Conservation (phyloP, 2,797 vertebrate species). For the Pteropus rufus region DNA sequence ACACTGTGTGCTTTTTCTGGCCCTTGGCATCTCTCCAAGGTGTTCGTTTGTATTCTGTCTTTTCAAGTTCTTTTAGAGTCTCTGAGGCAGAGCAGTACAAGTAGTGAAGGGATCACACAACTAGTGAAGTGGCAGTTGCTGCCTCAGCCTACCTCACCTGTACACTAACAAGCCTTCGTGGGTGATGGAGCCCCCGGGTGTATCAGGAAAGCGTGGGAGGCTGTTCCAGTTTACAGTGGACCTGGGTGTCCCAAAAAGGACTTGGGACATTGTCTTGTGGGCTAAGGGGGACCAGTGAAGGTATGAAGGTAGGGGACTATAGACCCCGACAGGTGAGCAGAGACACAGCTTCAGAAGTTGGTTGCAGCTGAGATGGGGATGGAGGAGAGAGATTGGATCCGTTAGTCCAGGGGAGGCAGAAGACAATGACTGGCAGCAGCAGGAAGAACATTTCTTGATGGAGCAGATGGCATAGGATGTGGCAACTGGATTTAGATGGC, state of each 20-base stretch:
- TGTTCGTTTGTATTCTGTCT: background rate
- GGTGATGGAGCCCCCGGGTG: background rate
- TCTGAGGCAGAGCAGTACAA: background rate
- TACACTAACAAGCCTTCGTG: rapidly evolving
- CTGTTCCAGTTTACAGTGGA: background rate
- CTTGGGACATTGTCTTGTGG: rapidly evolving
- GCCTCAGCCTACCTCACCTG: rapidly evolving
- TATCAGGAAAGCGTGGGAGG: background rate
- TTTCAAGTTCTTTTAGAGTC: background rate
- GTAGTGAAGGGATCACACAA: background rate
- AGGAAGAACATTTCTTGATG: background rate
- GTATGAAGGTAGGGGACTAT: background rate
- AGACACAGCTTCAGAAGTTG: background rate
- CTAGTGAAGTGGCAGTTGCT: background rate
- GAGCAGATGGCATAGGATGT: background rate
- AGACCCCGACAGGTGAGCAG: background rate
- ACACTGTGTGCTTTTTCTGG: background rate
- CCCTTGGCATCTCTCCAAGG: background rate
- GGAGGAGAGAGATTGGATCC: background rate
- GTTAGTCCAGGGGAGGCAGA: background rate
- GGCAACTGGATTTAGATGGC: background rate
- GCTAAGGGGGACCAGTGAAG: no score
- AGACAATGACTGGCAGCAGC: background rate
- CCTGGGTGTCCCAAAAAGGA: background rate
- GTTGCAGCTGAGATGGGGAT: background rate